A percentile compares a stretch with the other conserved stretches of the same genome.
These are phyloP conservation scores for Pocillopora grandis DNA, from an alignment of 92 coral and sea anemone genomes.

Conservation along the genomic window DNA sequence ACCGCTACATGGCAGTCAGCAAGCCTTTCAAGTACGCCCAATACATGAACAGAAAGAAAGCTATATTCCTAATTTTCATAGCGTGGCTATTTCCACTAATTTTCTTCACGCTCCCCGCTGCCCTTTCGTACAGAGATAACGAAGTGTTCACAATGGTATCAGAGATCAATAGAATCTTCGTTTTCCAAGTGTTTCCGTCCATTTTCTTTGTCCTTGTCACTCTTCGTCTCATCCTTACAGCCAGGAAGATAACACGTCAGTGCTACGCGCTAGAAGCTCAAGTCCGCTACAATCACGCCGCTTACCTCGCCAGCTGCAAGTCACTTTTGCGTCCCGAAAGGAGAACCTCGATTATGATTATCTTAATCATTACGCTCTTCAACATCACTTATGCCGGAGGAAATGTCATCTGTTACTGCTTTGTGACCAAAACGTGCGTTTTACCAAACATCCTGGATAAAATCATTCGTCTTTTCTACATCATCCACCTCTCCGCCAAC, in stretches of 20 bases:
- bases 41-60: neutral
- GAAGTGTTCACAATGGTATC: neutral
- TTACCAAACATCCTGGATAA: neutral
- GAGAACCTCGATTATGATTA: slow-evolving; percentile 2
- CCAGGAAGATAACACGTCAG: slow-evolving; percentile 11
- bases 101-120: slow-evolving; percentile 28
- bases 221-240: slow-evolving; percentile 1
- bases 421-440: neutral
- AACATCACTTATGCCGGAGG: slow-evolving; percentile 10
- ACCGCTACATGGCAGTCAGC: slow-evolving; percentile 25
- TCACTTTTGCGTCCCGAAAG: neutral
- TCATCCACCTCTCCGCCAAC: slow-evolving; percentile 13
- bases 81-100: slow-evolving; percentile 19
- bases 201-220: slow-evolving; percentile 20
- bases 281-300: slow-evolving; percentile 9
- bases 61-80: neutral
- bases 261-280: slow-evolving; percentile 2
- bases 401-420: slow-evolving; percentile 13
- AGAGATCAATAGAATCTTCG: slow-evolving; percentile 10
- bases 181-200: slow-evolving; percentile 21
- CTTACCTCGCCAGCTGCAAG: neutral
- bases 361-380: slow-evolving; percentile 9
- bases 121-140: slow-evolving; percentile 2
- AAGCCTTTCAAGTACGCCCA: slow-evolving; percentile 23
- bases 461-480: slow-evolving; percentile 1